Conservation (phyloP, 1,140 invertebrate genomes). For the Trichomalopsis sarcophagae region DNA sequence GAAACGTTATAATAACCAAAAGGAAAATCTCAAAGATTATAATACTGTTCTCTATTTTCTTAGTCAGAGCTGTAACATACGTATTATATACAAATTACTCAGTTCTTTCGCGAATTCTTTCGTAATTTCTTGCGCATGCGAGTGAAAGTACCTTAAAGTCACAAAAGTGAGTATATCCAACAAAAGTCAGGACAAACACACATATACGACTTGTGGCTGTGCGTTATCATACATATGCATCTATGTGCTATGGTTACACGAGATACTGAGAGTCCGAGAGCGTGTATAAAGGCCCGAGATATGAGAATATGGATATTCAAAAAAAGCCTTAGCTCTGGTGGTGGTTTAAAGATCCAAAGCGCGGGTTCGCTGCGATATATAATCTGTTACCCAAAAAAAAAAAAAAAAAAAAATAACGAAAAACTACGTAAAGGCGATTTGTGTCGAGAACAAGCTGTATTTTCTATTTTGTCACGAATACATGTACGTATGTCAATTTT, state of each 20-base stretch:
- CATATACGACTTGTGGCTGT: background rate
- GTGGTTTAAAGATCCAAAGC: constrained; percentile 20
- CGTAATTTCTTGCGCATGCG: background rate
- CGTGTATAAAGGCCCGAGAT: background rate
- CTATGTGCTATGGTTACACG: constrained; percentile 36
- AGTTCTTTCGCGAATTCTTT: background rate
- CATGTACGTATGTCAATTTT: constrained; percentile 37
- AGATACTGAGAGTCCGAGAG: background rate
- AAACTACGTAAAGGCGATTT: background rate
- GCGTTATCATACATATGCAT: constrained; percentile 33
- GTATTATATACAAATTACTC: background rate
- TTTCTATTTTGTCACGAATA: constrained; percentile 44
- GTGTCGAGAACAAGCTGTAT: constrained; percentile 5
- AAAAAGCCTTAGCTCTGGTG: constrained; percentile 1
- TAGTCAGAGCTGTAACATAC: background rate
- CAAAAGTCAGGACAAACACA: background rate
- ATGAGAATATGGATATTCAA: background rate
- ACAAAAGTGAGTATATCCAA: background rate
- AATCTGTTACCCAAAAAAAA: background rate
- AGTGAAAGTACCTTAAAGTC: constrained; percentile 4
- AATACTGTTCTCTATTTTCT: constrained; percentile 4
- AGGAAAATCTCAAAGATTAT: background rate
- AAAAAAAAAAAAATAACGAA: background rate
- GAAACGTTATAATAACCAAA: background rate
- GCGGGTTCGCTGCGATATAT: constrained; percentile 41